A percentile compares a stretch with the other conserved stretches of the same genome.
Evolutionary conservation across 2,888 invertebrate species (phyloP).

Genomic region (Himalopsyche japonica): DNA sequence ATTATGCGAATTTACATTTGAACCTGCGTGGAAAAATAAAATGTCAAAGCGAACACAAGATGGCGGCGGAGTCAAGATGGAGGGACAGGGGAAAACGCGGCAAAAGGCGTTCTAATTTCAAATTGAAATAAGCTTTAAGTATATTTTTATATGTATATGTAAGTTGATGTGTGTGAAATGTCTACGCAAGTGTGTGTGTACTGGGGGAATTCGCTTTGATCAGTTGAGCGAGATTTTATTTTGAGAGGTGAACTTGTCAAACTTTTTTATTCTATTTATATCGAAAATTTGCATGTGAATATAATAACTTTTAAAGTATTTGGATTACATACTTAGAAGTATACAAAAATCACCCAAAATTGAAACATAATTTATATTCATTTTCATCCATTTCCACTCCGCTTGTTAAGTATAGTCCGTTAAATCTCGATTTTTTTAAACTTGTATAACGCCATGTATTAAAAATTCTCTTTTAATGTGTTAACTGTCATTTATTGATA

Average conservation of each 20-base stretch:
- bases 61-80: slow-evolving; percentile 13
- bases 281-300: background rate
- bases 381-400: no score
- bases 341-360: no score
- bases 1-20: slow-evolving; percentile 25
- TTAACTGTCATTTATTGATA: no score
- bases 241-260: slow-evolving; percentile 7
- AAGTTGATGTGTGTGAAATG: background rate
- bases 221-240: slow-evolving; percentile 36
- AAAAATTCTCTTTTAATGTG: no score
- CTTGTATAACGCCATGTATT: no score
- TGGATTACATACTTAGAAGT: no score
- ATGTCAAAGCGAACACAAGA: slow-evolving; percentile 31
- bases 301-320: background rate
- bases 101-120: slow-evolving; percentile 36
- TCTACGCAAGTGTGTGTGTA: background rate
- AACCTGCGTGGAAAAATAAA: slow-evolving; percentile 8
- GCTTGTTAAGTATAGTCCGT: no score
- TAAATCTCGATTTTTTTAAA: no score
- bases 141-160: background rate
- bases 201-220: slow-evolving; percentile 28
- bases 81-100: slow-evolving; percentile 6
- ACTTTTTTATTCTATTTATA: background rate
- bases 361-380: no score
- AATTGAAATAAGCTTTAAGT: slow-evolving; percentile 36